Base-by-base conservation (phyloP, 2,113 vertebrate genomes). In the Xenotilapia caudafasciata region DNA sequence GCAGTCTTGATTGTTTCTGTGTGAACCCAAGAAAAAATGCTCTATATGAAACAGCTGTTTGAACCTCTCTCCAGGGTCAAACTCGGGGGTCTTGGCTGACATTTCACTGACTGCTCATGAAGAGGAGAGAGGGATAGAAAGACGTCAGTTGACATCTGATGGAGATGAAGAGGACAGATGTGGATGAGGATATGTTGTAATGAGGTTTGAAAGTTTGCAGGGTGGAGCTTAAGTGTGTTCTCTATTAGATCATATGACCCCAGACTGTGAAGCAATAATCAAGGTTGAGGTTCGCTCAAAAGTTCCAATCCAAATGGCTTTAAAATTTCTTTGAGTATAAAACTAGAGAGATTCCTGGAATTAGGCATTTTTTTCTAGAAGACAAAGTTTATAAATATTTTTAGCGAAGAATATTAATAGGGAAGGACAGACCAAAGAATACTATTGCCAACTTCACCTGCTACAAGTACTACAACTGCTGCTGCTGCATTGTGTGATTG, bases 41-140 rank as follows among this genome's bases (percentile, higher is more conserved):
- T 31, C 28, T n/a, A n/a, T 53, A 49, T 13, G 51, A 56, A 70
- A 19, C 15, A n/a, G 23, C 19, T 40, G 21, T 83, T 86, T 28
- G 5, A 47, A 60, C 56, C n/a, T 79, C 56, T 85, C 19, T 5
- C 9, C 5, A 9, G 3, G 84, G 85, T 40, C 68, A 83, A 38
- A 83, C 81, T 51, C 9, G 12, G 3, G 53, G 88, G 86, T 92
- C 86, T 73, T 4, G 9, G 15, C 70, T 33, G 86, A 82, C 62
- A 81, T 92, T 91, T 88, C 84, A 85, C 79, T 58, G 86, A 91
- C 26, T 9, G 83, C 31, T 47, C 58, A 85, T 7, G 83, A 68
- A 58, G 65, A 6, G 55, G 51, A 51, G 51, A 58, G 80, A 80
- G 6, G 58, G 83, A 68, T 35, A 90, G 62, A 84, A 62, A 45